These are phyloP conservation scores for Lepidostoma basale DNA, from an alignment of 1,140 invertebrate genomes.

Conservation along the genomic window DNA sequence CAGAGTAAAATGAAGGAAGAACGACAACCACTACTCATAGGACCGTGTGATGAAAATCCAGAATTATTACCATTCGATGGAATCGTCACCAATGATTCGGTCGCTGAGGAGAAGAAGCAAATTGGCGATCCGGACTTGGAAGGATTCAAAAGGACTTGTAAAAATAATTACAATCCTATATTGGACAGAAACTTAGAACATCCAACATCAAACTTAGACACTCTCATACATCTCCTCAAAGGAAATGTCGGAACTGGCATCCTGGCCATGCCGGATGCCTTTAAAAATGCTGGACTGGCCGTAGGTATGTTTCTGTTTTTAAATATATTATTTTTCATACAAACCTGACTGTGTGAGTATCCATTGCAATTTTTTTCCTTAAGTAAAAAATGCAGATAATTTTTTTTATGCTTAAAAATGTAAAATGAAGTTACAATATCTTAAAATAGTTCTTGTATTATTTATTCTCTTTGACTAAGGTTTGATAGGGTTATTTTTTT, in stretches of 20 bases:
- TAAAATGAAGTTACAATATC: too few species aligned
- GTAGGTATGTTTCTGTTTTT: constrained; percentile 61
- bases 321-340: background rate
- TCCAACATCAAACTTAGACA: constrained; percentile 81
- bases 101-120: background rate
- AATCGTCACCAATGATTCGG: background rate
- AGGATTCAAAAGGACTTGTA: constrained; percentile 32
- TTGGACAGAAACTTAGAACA: constrained; percentile 71
- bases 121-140: constrained; percentile 28
- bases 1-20: constrained; percentile 46
- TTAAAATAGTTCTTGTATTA: too few species aligned
- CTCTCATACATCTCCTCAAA: constrained; percentile 80
- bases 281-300: constrained; percentile 79
- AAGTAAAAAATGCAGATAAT: too few species aligned
- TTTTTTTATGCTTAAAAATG: too few species aligned
- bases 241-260: constrained; percentile 87
- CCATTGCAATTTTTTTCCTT: too few species aligned
- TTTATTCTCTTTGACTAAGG: too few species aligned
- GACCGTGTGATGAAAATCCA: constrained; percentile 29
- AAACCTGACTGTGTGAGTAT: background rate
- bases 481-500: too few species aligned
- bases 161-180: constrained; percentile 66
- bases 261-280: constrained; percentile 84
- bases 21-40: constrained; percentile 42
- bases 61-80: constrained; percentile 33